A percentile compares a stretch with the other conserved stretches of the same genome.
phyloP scores from a whole-genome alignment of 2,888 invertebrate species.

The Trimorus sp. region DNA sequence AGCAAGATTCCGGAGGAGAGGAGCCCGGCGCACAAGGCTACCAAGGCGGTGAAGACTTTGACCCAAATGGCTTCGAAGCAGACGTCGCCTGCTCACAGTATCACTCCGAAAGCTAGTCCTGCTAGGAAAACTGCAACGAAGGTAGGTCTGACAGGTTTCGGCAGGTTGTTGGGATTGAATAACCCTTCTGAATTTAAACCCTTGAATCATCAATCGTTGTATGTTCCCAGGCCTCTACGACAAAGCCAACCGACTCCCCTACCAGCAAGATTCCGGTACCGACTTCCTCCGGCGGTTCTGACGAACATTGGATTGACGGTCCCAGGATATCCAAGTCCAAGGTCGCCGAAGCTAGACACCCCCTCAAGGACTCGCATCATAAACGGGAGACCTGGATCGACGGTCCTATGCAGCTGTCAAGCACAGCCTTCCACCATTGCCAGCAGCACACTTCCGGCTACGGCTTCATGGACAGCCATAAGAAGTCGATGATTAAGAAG shows the following conservation, averaged over 20 bases:
- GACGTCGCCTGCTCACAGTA: conserved; percentile 84
- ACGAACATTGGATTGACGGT: conserved; percentile 98
- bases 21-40: conserved; percentile 84
- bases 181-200: too few relatives aligned
- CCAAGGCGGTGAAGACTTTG: conserved; percentile 80
- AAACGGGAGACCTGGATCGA: conserved; percentile 98
- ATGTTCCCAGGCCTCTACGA: conserved; percentile 70
- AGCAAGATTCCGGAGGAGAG: conserved; percentile 84
- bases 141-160: conserved; percentile 70
- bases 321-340: conserved; percentile 93
- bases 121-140: conserved; percentile 84
- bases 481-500: conserved; percentile 95
- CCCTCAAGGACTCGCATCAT: conserved; percentile 90
- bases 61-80: conserved; percentile 82
- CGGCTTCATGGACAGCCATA: conserved; percentile 95
- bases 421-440: conserved; percentile 80
- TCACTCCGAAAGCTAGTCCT: conserved; percentile 83
- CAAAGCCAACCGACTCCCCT: conserved; percentile 82
- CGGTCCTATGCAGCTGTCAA: conserved; percentile 90
- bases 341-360: conserved; percentile 90
- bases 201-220: neutral
- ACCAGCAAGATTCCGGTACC: conserved; percentile 80
- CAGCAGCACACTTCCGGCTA: conserved; percentile 86
- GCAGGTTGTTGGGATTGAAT: too few relatives aligned
- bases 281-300: conserved; percentile 83